phyloP scores from a whole-genome alignment of 2,113 vertebrate genomes.

The Calyptomena viridis region DNA sequence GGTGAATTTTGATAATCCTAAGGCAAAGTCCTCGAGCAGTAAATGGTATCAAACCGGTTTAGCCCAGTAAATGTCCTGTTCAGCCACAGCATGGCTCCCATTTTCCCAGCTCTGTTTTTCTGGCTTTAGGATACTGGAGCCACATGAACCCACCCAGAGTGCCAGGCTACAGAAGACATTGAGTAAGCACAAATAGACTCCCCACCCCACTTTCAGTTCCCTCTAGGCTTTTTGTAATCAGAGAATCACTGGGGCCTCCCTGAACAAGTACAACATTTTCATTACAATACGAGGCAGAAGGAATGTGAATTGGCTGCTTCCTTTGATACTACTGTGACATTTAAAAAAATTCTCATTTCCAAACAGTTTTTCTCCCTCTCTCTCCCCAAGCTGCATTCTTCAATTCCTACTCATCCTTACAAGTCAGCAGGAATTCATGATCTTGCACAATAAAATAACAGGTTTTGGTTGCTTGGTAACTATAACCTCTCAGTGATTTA shows the following conservation, averaged over 20 bases:
- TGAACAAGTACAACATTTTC: not conserved
- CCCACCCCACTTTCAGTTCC: not conserved
- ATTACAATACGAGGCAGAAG: not conserved
- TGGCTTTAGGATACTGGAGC: not conserved
- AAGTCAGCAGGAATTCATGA: constrained; percentile 34
- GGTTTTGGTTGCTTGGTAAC: constrained; percentile 67
- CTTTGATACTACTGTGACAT: not conserved
- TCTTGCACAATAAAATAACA: constrained; percentile 11
- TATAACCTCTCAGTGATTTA: constrained; percentile 42
- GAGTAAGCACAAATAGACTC: not conserved
- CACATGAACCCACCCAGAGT: not conserved
- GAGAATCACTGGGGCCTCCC: not conserved
- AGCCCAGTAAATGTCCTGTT: not conserved
- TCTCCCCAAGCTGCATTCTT: not conserved
- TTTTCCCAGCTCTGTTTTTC: not conserved
- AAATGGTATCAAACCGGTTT: not conserved
- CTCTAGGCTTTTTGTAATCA: not conserved
- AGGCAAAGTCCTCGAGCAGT: not conserved
- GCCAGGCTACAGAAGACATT: not conserved
- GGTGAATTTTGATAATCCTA: not conserved
- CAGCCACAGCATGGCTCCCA: not conserved
- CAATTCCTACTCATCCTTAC: not conserved
- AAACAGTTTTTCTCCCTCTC: not conserved
- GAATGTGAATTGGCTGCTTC: not conserved
- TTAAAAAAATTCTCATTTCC: not conserved